Evolutionary conservation across 1,140 invertebrate genomes (phyloP).

Genomic region (Pissodes strobi): DNA sequence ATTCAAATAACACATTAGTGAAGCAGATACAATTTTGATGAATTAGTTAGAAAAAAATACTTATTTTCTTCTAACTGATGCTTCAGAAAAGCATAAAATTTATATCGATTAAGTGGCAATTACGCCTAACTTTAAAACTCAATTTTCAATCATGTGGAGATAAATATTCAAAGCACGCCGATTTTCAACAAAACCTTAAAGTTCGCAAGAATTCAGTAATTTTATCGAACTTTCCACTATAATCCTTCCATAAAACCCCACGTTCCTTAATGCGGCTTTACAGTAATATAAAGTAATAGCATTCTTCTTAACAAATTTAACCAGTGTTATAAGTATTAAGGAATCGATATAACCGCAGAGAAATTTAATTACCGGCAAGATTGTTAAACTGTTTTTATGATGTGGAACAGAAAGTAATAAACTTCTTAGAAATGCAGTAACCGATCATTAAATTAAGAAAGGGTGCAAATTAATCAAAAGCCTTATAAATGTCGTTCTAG

Average conservation of each 20-base stretch:
- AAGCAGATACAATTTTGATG: no score
- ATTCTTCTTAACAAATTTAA: constrained; percentile 25
- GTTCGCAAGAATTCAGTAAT: constrained; percentile 14
- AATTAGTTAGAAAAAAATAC: no score
- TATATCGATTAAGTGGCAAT: no score
- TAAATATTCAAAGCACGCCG: constrained; percentile 4
- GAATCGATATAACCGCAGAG: constrained; percentile 7
- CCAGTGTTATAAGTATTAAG: constrained; percentile 11
- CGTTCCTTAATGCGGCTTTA: constrained; percentile 13
- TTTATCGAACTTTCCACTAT: constrained; percentile 18
- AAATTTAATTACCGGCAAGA: background rate
- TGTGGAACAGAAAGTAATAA: constrained; percentile 5
- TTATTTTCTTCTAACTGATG: no score
- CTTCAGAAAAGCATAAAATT: no score
- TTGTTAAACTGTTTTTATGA: background rate
- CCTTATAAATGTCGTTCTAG: no score
- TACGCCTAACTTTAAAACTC: no score
- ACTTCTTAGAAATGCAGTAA: background rate
- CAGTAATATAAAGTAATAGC: constrained; percentile 23
- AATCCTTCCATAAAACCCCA: constrained; percentile 15
- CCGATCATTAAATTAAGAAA: background rate
- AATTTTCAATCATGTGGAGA: no score
- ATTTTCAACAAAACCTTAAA: constrained; percentile 8
- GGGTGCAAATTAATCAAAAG: no score
- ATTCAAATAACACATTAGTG: no score